Conservation (phyloP, 92 coral and sea anemone species). For the Actinostola sp. region DNA sequence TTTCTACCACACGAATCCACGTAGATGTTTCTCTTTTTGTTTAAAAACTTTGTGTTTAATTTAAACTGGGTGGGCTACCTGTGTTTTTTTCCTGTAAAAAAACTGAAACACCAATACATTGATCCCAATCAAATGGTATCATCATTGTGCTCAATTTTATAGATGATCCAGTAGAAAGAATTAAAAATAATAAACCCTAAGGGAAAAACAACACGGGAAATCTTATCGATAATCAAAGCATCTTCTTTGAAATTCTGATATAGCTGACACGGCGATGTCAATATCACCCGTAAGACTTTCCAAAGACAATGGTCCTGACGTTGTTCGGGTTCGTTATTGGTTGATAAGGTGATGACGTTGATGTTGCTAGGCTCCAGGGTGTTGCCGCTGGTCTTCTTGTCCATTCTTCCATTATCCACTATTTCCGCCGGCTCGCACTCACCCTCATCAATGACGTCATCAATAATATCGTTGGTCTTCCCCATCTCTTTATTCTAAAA, state of each 20-base stretch:
- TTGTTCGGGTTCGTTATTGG: neutral
- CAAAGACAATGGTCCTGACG: neutral
- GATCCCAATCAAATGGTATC: too few species aligned
- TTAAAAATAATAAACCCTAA: neutral
- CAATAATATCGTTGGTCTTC: neutral
- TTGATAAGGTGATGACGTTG: neutral
- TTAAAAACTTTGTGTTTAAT: too few species aligned
- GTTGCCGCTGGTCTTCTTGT: neutral
- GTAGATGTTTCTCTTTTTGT: too few species aligned
- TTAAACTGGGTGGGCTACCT: too few species aligned
- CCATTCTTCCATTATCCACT: constrained; percentile 5
- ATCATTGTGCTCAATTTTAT: neutral
- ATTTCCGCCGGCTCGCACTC: constrained; percentile 19
- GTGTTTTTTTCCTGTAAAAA: too few species aligned
- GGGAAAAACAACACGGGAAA: neutral
- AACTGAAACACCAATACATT: too few species aligned
- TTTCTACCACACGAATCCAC: too few species aligned
- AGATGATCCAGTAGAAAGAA: neutral
- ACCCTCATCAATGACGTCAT: constrained; percentile 30
- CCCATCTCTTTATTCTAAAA: constrained; percentile 2
- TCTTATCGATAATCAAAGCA: constrained; percentile 24
- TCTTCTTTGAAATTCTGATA: neutral
- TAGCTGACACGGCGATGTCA: constrained; percentile 6
- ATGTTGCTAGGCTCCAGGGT: neutral
- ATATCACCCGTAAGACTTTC: neutral